Percentiles rank a stretch among this genome's conserved stretches.
Evolutionary conservation across 1,140 invertebrate genomes (phyloP).

Genomic region (Papilio glaucus): DNA sequence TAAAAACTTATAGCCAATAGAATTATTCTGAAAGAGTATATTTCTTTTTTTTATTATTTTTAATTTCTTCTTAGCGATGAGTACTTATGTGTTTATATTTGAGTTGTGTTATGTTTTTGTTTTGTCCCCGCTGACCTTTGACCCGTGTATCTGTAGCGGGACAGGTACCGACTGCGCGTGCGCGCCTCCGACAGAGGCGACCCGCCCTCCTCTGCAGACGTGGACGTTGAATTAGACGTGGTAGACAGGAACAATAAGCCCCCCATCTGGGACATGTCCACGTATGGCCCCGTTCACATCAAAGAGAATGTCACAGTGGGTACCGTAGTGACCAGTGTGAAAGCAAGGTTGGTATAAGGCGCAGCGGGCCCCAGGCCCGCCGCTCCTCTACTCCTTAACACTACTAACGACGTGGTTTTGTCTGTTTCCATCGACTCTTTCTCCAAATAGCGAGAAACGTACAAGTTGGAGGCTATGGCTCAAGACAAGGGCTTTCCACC

Average conservation of each 20-base stretch:
- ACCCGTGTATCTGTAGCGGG: constrained; percentile 91
- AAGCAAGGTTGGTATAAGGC: constrained; percentile 97
- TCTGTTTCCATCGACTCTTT: constrained; percentile 86
- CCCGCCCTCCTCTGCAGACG: constrained; percentile 94
- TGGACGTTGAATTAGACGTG: constrained; percentile 98
- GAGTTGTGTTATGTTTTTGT: constrained; percentile 81
- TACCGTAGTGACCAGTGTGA: constrained; percentile 97
- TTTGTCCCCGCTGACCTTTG: constrained; percentile 84
- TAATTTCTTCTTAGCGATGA: constrained; percentile 78
- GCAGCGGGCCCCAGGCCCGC: constrained; percentile 76
- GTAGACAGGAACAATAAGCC: constrained; percentile 99
- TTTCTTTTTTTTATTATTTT: constrained; percentile 72
- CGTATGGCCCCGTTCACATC: constrained; percentile 97
- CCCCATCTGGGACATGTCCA: constrained; percentile 95
- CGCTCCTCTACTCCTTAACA: constrained; percentile 81
- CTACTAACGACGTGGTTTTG: constrained; percentile 87
- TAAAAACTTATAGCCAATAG: constrained; percentile 50
- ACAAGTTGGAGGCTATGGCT: constrained; percentile 98
- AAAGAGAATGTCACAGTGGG: constrained; percentile 99
- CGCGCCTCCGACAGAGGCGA: constrained; percentile 95
- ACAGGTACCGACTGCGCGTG: constrained; percentile 96
- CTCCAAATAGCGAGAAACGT: constrained; percentile 94
- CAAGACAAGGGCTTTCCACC: constrained; percentile 97
- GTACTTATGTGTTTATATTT: constrained; percentile 81
- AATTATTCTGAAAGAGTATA: constrained; percentile 62